Percentiles rank a stretch among this genome's conserved stretches.
Evolutionary conservation across 92 coral and sea anemone species (phyloP).

Genomic region (Epizoanthus illoricatus): DNA sequence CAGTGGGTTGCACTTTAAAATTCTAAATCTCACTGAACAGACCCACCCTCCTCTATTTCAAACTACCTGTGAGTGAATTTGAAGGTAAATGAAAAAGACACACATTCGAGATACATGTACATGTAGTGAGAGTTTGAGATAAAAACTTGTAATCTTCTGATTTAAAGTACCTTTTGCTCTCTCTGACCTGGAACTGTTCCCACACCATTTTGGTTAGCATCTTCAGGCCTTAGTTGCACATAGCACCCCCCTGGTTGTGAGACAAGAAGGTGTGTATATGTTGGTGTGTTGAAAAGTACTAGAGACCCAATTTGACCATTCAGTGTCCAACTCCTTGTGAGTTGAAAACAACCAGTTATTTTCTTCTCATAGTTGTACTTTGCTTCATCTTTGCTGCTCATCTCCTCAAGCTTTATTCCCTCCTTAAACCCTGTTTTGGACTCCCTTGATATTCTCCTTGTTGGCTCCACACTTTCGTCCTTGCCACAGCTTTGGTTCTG

Average conservation of each 20-base stretch:
- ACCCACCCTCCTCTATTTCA: too few relatives aligned
- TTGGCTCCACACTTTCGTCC: slow-evolving; percentile 12
- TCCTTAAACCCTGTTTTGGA: slow-evolving; percentile 7
- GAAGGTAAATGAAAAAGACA: too few relatives aligned
- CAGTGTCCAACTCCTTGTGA: slow-evolving; percentile 65
- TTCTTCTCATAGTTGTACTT: neutral
- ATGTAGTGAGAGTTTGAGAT: too few relatives aligned
- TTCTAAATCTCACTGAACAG: too few relatives aligned
- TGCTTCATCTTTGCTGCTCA: neutral
- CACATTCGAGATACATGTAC: too few relatives aligned
- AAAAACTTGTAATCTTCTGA: too few relatives aligned
- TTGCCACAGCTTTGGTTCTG: slow-evolving; percentile 23
- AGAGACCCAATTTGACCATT: slow-evolving; percentile 83
- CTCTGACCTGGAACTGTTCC: neutral
- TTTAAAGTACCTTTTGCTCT: neutral
- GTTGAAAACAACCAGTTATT: slow-evolving; percentile 48
- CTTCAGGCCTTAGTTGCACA: slow-evolving; percentile 65
- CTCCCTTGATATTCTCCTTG: slow-evolving; percentile 15
- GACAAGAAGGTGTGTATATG: slow-evolving; percentile 71
- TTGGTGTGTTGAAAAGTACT: slow-evolving; percentile 61
- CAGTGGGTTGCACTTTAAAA: too few relatives aligned
- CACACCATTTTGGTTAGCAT: slow-evolving; percentile 40
- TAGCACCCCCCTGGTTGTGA: slow-evolving; percentile 95
- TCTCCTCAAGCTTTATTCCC: neutral
- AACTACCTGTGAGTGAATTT: too few relatives aligned